These are phyloP conservation scores for Linnaemya vulpina DNA, from an alignment of 2,888 invertebrate genomes.

Conservation along the genomic window DNA sequence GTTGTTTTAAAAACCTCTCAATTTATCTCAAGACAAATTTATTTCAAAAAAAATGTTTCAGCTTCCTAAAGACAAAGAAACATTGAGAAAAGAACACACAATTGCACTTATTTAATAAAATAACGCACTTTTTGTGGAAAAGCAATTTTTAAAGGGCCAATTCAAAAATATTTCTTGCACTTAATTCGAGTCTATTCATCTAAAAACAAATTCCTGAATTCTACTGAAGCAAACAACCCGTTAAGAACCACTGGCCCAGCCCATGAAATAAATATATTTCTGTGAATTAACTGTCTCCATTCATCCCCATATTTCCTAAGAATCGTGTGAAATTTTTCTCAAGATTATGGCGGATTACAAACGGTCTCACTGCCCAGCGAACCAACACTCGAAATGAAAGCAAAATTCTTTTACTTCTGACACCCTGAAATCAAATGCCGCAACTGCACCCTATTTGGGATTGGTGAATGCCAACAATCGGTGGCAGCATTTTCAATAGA, in stretches of 20 bases:
- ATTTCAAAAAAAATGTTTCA: no score
- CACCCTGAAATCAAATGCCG: slow-evolving; percentile 47
- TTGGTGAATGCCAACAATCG: slow-evolving; percentile 47
- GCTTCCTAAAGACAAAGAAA: no score
- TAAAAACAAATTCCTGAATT: neutral
- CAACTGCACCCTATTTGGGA: slow-evolving; percentile 60
- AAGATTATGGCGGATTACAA: slow-evolving; percentile 31
- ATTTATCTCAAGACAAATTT: no score
- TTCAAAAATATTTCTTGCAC: no score
- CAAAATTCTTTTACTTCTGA: slow-evolving; percentile 24
- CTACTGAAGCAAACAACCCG: no score
- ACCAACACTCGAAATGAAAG: slow-evolving; percentile 27
- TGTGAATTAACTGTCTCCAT: neutral
- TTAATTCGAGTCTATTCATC: no score
- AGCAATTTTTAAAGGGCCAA: no score
- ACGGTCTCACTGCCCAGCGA: neutral
- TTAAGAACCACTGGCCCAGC: no score
- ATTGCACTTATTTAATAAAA: no score
- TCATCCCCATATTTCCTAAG: slow-evolving; percentile 3
- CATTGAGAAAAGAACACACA: no score
- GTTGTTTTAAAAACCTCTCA: no score
- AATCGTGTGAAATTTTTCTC: slow-evolving; percentile 23
- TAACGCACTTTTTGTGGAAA: no score
- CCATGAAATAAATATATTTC: neutral
- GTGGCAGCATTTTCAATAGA: neutral